Base-by-base conservation (phyloP, 2,888 invertebrate species). In the Dioctria linearis region DNA sequence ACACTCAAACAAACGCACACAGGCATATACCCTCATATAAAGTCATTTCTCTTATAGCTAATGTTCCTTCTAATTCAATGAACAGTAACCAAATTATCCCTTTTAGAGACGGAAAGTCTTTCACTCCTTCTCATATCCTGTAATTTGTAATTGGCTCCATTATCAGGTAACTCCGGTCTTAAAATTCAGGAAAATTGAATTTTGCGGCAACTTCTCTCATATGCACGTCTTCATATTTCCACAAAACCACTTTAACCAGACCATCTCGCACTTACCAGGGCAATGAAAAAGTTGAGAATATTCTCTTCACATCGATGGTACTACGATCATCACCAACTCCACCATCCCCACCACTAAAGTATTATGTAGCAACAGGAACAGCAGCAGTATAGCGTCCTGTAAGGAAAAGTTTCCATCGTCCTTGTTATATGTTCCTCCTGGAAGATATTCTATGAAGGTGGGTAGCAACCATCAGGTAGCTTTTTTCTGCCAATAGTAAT, bases 211-310 rank as follows among this genome's bases (percentile, higher is more conserved):
- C 43, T 57, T 73, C 59, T 59, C 73, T 73, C 73, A 73, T 73
- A 42, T 73, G 73, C 54, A 73, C 73, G 73, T 73, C 73, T 73
- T 73, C 73, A 73, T 73, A 54, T 73, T 73, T 73, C 73, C 57
- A 57, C 73, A 57, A 73, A 73, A 73, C 73, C 73, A 73, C 73
- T 73, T 73, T 57, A 73, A 59, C 73, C 40, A 59, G 57, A 73
- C 73, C 57, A 73, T 57, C 57, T 57, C 73, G 57, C 71, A 40
- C 71, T 71, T 71, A 54, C 40, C 40, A 42, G 13, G 13, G 42
- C 73, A 73, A 73, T 73, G 59, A 73, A 73, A 73, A 73, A 73
- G 57, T 73, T 42, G 59, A 13, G 59, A 51, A 5, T 57, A 11
- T 39, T 13, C 37, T n/a, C 54, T 13, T 42, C 67, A 25, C 9